These are phyloP conservation scores for Onychomys arenicola DNA, from an alignment of 2,797 vertebrate genomes.

Conservation along the genomic window DNA sequence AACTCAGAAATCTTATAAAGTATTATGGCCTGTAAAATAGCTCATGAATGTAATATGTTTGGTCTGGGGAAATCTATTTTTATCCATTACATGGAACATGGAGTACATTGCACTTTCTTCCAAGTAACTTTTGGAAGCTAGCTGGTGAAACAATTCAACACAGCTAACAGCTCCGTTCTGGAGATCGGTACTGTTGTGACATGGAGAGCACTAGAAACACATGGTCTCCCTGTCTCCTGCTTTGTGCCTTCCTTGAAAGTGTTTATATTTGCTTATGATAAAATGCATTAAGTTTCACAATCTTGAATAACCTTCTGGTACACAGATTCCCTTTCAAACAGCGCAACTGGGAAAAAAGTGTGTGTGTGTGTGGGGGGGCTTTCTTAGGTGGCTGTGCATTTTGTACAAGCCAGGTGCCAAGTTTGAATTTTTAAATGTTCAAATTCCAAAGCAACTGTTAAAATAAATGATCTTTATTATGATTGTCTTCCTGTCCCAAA, in stretches of 20 bases:
- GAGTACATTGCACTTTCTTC: constrained; percentile 67
- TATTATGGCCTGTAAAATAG: constrained; percentile 76
- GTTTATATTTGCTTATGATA: constrained; percentile 86
- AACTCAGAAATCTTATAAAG: constrained; percentile 76
- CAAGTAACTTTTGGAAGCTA: constrained; percentile 80
- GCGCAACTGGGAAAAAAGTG: constrained; percentile 71
- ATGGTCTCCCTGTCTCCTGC: constrained; percentile 83
- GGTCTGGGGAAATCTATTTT: constrained; percentile 75
- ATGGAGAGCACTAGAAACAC: constrained; percentile 83
- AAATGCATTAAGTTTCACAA: constrained; percentile 84
- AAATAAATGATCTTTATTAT: constrained; percentile 23
- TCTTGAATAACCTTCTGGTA: constrained; percentile 83
- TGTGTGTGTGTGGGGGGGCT: neutral
- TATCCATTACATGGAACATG: constrained; percentile 42
- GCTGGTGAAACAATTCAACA: constrained; percentile 78
- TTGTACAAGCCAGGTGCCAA: constrained; percentile 76
- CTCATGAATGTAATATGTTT: constrained; percentile 70
- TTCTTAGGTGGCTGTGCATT: constrained; percentile 66
- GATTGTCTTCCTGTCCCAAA: neutral
- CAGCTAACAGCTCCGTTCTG: constrained; percentile 83
- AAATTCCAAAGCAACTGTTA: constrained; percentile 70
- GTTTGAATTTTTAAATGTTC: constrained; percentile 57
- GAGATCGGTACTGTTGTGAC: constrained; percentile 84
- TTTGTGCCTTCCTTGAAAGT: constrained; percentile 84
- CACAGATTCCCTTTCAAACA: constrained; percentile 82